Evolutionary conservation across 1,140 invertebrate genomes (phyloP), one percentile per base, ranked within the genome.

Genomic region (Diorhabda carinulata): DNA sequence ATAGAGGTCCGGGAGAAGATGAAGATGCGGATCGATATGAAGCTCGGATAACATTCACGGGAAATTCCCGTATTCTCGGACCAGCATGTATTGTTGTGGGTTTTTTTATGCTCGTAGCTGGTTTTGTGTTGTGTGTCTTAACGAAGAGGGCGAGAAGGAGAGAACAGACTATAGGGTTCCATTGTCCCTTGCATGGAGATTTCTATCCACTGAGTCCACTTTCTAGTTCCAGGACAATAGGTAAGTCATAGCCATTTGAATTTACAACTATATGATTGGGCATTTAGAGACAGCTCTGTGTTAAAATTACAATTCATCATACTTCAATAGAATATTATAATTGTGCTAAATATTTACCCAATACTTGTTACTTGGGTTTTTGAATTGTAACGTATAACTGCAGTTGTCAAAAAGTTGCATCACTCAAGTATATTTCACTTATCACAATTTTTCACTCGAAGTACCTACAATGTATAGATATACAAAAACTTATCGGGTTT

Each of bases 151-250:
- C 89, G 1, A 83, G 89, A 68, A 83, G 84, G 56, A 83, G 86
- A n/a, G 87, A 90, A 74, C 85, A 89, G 59, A 82, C 88, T 25
- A 84, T 91, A 61, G 89, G 89, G 62, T 92, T 90, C 81, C 89
- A 91, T 80, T 92, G 90, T 80, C 90, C 90, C 9, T 84, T 92
- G 40, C 90, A 92, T 74, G 90, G 90, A 0, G 90, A 91, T 79
- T 92, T 92, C 80, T 92, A 90, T 76, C 90, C 90, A 3, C 76
- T 89, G 9, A 89, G 88, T 79, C 88, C 88, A 10, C 84, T 87
- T 42, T 84, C 83, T 64, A 84, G 80, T 69, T 78, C 79, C 65
- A 79, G 74, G 77, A 80, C 77, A 61, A 69, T 80, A 71, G 79
- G 80, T 81, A 70, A 77, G 72, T 74, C 25, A 25, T 25, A 25